A percentile compares a stretch with the other conserved stretches of the same genome.
phyloP scores from a whole-genome alignment of 2,113 vertebrate genomes.

The Muntiacus muntjak region DNA sequence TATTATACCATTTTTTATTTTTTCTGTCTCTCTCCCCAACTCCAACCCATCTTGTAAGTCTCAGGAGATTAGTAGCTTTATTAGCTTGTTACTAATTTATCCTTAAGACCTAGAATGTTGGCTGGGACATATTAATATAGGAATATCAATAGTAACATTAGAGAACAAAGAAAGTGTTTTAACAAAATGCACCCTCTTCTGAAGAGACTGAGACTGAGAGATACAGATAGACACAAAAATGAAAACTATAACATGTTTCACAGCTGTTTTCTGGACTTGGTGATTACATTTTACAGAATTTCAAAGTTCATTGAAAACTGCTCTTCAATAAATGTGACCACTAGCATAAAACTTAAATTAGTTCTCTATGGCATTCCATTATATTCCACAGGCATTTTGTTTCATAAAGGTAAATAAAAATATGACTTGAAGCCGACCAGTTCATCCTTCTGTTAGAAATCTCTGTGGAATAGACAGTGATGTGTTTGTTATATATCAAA shows the following conservation, averaged over 20 bases:
- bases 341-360: conserved; percentile 73
- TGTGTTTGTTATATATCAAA: background rate
- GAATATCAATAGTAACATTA: background rate
- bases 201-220: background rate
- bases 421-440: conserved; percentile 65
- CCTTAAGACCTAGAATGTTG: background rate
- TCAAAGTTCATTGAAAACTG: conserved; percentile 71
- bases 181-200: background rate
- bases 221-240: conserved; percentile 58
- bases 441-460: conserved; percentile 39
- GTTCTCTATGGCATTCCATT: conserved; percentile 60
- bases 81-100: background rate
- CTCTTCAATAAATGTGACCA: conserved; percentile 68
- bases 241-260: conserved; percentile 62
- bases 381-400: conserved; percentile 69
- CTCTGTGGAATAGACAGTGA: conserved; percentile 21
- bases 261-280: conserved; percentile 59
- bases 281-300: conserved; percentile 77
- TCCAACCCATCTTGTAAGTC: background rate
- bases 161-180: background rate
- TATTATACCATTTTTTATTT: background rate
- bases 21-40: background rate
- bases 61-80: background rate
- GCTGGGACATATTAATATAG: background rate
- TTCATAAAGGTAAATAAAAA: conserved; percentile 71